phyloP scores from a whole-genome alignment of 2,888 invertebrate species.

The Microchrysa polita region DNA sequence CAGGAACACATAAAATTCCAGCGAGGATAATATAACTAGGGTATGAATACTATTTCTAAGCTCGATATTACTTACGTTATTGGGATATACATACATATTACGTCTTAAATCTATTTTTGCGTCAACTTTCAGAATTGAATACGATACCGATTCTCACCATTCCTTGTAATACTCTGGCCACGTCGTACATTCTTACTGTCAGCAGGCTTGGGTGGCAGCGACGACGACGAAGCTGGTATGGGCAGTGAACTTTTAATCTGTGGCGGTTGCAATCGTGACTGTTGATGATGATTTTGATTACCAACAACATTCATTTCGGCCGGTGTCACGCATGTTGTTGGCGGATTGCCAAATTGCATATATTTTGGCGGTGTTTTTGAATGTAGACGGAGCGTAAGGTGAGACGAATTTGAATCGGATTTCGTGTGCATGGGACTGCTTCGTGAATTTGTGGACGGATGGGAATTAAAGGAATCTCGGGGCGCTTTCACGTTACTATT shows the following conservation, averaged over 20 bases:
- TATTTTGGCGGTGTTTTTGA: constrained; percentile 52
- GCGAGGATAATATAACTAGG: constrained; percentile 22
- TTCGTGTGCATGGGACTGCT: constrained; percentile 50
- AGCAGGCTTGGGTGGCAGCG: constrained; percentile 51
- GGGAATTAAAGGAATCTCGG: constrained; percentile 52
- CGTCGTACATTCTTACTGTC: constrained; percentile 50
- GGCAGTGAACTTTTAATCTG: constrained; percentile 47
- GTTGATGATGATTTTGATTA: constrained; percentile 26
- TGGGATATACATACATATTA: background rate
- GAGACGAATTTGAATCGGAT: constrained; percentile 46
- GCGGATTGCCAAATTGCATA: constrained; percentile 48
- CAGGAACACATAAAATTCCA: background rate
- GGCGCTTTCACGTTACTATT: constrained; percentile 47
- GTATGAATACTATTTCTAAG: constrained; percentile 1
- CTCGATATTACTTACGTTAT: background rate
- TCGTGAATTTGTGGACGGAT: constrained; percentile 49
- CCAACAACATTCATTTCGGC: background rate
- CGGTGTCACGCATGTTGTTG: constrained; percentile 26
- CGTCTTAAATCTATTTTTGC: background rate
- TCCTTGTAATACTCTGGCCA: constrained; percentile 50
- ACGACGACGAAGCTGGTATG: constrained; percentile 40
- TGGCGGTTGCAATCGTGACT: constrained; percentile 46
- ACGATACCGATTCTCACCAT: constrained; percentile 53
- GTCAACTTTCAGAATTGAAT: constrained; percentile 52
- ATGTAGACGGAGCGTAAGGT: constrained; percentile 45